Evolutionary conservation across 2,797 vertebrate genomes (phyloP), one percentile per base, ranked within the genome.

Genomic region (Prunella strophiata): DNA sequence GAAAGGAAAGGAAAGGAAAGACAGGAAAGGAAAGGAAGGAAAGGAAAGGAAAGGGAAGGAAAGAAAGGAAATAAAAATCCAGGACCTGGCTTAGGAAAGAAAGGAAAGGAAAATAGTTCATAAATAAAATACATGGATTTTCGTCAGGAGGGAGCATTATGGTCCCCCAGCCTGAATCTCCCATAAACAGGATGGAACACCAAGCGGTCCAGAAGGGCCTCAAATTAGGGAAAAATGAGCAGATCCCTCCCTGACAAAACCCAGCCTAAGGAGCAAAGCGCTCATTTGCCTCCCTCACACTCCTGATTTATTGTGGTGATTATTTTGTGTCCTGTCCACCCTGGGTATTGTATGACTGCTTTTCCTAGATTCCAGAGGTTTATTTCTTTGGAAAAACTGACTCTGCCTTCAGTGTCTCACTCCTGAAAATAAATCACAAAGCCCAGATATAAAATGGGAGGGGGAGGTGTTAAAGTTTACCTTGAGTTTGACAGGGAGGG

Each of bases 381-480:
- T 62, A 30, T 81, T 93, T 61, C 80, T 79, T 47, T 73, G 88
- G 95, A 96, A 95, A 95, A 96, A 57, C 17, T 91, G 75, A 94
- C 79, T 91, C 36, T 81, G 43, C 42, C 65, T 70, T 55, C 16
- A 2, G 72, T 27, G 66, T 72, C 91, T 93, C 10, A 10, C 36
- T 94, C 58, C 79, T 72, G 83, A 51, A 86, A 94, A 94, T 88
- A 91, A 95, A 94, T 92, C 85, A 86, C 55, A 43, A 78, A 84
- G 43, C 43, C 73, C 38, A 89, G 88, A 77, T 89, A 75, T 11
- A 22, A 84, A 83, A 55, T 3, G 77, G 80, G 89, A 92, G 88
- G 82, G 58, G 51, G 73, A 80, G 42, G 73, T 48, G 77, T 85
- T 73, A 93, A 92, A 91, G 59, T 96, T 95, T 91, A 86, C 85